Conservation (phyloP, 2,888 invertebrate species). For the Oegoconia quadripuncta region DNA sequence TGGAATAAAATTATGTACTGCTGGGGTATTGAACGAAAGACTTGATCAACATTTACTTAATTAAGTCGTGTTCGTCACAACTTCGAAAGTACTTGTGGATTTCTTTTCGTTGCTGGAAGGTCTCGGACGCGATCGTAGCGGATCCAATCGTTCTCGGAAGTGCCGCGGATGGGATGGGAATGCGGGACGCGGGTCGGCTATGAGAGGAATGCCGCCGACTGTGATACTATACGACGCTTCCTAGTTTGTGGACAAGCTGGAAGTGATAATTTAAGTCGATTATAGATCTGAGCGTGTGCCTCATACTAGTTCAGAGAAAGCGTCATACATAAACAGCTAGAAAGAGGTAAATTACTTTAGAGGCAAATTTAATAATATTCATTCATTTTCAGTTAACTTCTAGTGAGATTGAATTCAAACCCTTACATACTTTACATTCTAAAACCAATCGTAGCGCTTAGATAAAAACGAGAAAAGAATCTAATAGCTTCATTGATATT, state of each 20-base stretch:
- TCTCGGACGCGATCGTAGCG: constrained; percentile 36
- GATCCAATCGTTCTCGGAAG: constrained; percentile 60
- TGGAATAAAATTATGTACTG: background rate
- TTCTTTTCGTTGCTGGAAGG: constrained; percentile 28
- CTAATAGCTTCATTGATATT: too few species aligned
- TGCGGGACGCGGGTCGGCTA: constrained; percentile 54
- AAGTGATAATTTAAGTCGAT: background rate
- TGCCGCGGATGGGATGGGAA: constrained; percentile 56
- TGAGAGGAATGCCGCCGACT: constrained; percentile 43
- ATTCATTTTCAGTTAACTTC: too few species aligned
- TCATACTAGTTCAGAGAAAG: background rate
- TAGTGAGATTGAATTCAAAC: too few species aligned
- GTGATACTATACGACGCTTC: constrained; percentile 30
- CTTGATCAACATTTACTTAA: background rate
- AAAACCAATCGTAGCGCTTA: too few species aligned
- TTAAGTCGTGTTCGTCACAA: background rate
- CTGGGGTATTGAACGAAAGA: background rate
- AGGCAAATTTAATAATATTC: too few species aligned
- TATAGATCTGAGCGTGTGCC: background rate
- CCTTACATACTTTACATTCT: too few species aligned
- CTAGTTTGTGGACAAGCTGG: constrained; percentile 22
- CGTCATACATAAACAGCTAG: too few species aligned
- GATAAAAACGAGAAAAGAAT: too few species aligned
- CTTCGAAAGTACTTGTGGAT: background rate
- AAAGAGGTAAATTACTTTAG: too few species aligned